Conservation (phyloP, 2,888 invertebrate species). For the Volucella bombylans region DNA sequence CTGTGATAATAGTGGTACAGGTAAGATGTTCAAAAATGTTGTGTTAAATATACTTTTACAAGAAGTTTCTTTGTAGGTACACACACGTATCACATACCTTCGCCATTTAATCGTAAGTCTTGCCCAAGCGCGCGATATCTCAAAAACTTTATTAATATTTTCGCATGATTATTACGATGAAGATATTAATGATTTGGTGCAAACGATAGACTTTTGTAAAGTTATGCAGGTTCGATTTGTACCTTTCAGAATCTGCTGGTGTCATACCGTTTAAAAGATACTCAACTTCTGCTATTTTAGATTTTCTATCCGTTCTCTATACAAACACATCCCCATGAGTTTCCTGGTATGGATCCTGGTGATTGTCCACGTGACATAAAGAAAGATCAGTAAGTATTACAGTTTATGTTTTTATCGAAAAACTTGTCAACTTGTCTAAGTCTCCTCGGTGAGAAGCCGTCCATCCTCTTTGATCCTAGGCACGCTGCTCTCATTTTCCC, state of each 20-base stretch:
- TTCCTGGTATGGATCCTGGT: slow-evolving; percentile 96
- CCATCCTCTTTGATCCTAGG: no score
- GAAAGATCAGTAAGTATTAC: slow-evolving; percentile 88
- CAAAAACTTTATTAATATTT: slow-evolving; percentile 93
- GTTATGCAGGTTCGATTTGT: slow-evolving; percentile 83
- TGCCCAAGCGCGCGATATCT: slow-evolving; percentile 94
- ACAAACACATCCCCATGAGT: slow-evolving; percentile 95
- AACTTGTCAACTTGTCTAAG: no score
- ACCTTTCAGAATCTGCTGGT: background rate
- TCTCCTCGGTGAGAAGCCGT: no score
- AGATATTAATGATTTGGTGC: slow-evolving; percentile 94
- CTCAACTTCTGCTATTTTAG: slow-evolving; percentile 63
- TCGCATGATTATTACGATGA: slow-evolving; percentile 97
- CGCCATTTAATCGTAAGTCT: slow-evolving; percentile 96
- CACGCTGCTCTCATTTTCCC: no score
- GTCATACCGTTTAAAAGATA: background rate
- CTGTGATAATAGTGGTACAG: slow-evolving; percentile 94
- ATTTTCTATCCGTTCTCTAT: slow-evolving; percentile 98
- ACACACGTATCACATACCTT: slow-evolving; percentile 95
- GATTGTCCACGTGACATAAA: slow-evolving; percentile 96
- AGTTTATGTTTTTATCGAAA: background rate
- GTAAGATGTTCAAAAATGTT: slow-evolving; percentile 82
- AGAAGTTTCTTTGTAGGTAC: slow-evolving; percentile 87
- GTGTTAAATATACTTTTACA: background rate
- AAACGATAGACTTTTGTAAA: slow-evolving; percentile 96